Percentiles rank a stretch among this genome's conserved stretches.
These are phyloP conservation scores for Dermatemys mawii DNA, from an alignment of 2,113 vertebrate species.

Conservation along the genomic window DNA sequence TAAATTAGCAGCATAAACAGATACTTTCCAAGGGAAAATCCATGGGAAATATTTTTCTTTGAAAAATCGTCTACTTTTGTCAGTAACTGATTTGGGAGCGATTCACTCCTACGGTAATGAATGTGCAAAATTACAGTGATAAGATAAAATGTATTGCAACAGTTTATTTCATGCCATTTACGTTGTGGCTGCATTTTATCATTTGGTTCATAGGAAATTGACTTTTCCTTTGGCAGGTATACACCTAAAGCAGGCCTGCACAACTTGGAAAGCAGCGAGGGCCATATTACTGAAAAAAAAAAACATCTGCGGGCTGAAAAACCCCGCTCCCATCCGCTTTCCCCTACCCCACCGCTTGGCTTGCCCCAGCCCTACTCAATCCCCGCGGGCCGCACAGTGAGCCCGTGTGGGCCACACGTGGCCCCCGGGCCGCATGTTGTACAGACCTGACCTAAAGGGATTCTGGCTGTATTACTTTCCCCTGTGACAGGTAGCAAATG, in stretches of 20 bases:
- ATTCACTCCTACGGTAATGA: constrained; percentile 18
- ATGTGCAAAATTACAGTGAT: constrained; percentile 30
- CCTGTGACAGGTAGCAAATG: not conserved
- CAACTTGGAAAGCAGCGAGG: too few relatives aligned
- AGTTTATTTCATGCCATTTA: constrained; percentile 9
- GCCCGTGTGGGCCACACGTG: too few relatives aligned
- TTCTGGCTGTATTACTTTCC: constrained; percentile 21
- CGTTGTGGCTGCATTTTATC: constrained; percentile 48
- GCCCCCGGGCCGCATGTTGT: too few relatives aligned
- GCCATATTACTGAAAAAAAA: too few relatives aligned
- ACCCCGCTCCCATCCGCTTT: too few relatives aligned
- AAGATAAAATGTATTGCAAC: not conserved
- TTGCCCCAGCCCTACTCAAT: too few relatives aligned
- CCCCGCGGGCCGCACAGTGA: too few relatives aligned
- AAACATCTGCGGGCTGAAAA: too few relatives aligned
- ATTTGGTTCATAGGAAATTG: constrained; percentile 54
- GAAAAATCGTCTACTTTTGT: not conserved
- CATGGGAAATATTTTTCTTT: not conserved
- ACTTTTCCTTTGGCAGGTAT: not conserved
- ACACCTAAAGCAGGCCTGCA: constrained; percentile 8
- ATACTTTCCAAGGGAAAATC: not conserved
- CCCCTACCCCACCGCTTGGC: too few relatives aligned
- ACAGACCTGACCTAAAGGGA: constrained; percentile 42
- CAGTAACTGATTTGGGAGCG: not conserved
- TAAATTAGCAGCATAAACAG: not conserved